These are phyloP conservation scores for Disparrhopalites patrizii DNA, from an alignment of 2,888 invertebrate species.

Conservation along the genomic window DNA sequence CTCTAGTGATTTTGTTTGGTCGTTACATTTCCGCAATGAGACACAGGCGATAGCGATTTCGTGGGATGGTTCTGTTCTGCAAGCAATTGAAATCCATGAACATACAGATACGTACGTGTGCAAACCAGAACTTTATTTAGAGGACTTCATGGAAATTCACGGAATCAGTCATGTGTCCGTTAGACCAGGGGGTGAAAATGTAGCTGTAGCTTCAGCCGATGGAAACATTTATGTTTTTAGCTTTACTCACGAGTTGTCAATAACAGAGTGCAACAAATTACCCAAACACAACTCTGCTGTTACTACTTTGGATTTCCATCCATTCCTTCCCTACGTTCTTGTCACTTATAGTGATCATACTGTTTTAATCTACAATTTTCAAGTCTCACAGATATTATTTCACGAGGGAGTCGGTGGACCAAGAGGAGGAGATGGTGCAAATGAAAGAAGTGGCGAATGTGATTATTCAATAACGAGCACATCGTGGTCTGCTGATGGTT, in stretches of 20 bases:
- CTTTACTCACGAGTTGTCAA: constrained; percentile 13
- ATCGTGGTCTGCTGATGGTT: constrained; percentile 38
- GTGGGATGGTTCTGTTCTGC: constrained; percentile 26
- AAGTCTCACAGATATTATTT: not conserved
- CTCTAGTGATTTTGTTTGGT: constrained; percentile 24
- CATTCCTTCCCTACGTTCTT: constrained; percentile 29
- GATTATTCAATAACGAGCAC: constrained; percentile 36
- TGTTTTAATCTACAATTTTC: constrained; percentile 38
- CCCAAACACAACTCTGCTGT: constrained; percentile 33
- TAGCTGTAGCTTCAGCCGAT: constrained; percentile 25
- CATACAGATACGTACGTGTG: constrained; percentile 10
- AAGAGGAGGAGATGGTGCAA: not conserved
- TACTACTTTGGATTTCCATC: constrained; percentile 38
- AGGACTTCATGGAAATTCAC: constrained; percentile 9
- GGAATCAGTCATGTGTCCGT: constrained; percentile 25
- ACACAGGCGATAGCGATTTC: constrained; percentile 29
- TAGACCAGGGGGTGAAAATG: constrained; percentile 10
- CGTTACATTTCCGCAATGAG: constrained; percentile 27
- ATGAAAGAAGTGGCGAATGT: not conserved
- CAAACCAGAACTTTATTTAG: constrained; percentile 19
- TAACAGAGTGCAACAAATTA: constrained; percentile 21
- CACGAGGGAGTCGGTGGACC: constrained; percentile 21
- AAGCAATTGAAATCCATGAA: constrained; percentile 22
- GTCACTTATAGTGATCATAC: constrained; percentile 39
- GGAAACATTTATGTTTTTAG: constrained; percentile 27